Conservation (phyloP, 2,113 vertebrate species). For the Anhinga rufa region DNA sequence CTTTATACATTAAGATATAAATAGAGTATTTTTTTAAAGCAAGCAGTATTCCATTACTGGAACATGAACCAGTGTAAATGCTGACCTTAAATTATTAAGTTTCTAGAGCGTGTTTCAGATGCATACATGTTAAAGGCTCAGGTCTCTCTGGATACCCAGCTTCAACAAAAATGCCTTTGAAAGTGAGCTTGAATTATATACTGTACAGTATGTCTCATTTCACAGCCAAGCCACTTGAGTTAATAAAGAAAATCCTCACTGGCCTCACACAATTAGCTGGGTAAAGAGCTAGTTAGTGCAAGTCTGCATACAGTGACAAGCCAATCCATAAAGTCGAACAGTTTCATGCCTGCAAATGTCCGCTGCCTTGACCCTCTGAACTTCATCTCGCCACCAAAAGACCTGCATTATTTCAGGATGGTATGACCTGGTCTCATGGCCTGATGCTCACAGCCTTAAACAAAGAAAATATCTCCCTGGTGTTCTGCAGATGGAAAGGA, state of each 20-base stretch:
- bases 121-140: not conserved
- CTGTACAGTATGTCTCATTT: conserved; percentile 38
- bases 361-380: not conserved
- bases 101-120: conserved; percentile 13
- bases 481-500: not conserved
- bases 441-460: not conserved
- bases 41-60: not conserved
- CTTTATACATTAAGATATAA: not conserved
- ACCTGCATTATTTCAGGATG: not conserved
- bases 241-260: conserved; percentile 59
- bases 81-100: not conserved
- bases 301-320: not conserved
- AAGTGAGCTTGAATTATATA: conserved; percentile 40
- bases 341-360: not conserved
- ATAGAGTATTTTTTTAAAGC: not conserved
- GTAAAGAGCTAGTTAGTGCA: not conserved
- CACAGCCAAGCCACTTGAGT: conserved; percentile 61
- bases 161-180: conserved; percentile 56
- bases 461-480: not conserved
- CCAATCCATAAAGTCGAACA: not conserved
- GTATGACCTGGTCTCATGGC: not conserved
- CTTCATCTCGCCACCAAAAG: not conserved
- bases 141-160: conserved; percentile 22
- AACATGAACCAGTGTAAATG: not conserved
- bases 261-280: conserved; percentile 36